These are phyloP conservation scores for Brachyhypopomus gauderio DNA, from an alignment of 2,113 vertebrate genomes.

Conservation along the genomic window DNA sequence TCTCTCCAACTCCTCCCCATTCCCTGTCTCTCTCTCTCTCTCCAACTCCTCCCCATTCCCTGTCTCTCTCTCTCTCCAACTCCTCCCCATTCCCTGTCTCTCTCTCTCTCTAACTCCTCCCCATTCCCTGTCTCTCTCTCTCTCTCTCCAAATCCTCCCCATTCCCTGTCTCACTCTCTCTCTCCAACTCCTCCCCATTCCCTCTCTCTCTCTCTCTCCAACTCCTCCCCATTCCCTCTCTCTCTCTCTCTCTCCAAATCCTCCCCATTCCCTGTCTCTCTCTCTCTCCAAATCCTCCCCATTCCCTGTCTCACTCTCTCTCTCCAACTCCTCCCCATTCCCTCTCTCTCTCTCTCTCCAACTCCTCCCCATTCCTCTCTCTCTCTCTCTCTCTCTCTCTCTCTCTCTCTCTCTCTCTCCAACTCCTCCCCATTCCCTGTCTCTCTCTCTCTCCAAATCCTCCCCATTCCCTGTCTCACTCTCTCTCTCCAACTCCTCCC, in stretches of 20 bases:
- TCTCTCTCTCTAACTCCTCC: not conserved
- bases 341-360: not conserved
- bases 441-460: not conserved
- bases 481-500: not conserved
- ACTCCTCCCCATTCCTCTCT: not conserved
- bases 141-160: not conserved
- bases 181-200: not conserved
- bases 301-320: not conserved
- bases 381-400: too few relatives aligned
- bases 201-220: not conserved
- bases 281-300: not conserved
- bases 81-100: not conserved
- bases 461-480: not conserved
- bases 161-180: not conserved
- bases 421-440: not conserved
- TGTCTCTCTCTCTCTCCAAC: not conserved
- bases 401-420: not conserved
- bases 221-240: not conserved
- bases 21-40: not conserved
- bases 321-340: not conserved
- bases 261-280: too few relatives aligned
- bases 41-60: not conserved
- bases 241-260: not conserved
- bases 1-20: not conserved
- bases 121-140: not conserved